phyloP scores from a whole-genome alignment of 2,113 vertebrate species.

The Typhlomys cinereus region DNA sequence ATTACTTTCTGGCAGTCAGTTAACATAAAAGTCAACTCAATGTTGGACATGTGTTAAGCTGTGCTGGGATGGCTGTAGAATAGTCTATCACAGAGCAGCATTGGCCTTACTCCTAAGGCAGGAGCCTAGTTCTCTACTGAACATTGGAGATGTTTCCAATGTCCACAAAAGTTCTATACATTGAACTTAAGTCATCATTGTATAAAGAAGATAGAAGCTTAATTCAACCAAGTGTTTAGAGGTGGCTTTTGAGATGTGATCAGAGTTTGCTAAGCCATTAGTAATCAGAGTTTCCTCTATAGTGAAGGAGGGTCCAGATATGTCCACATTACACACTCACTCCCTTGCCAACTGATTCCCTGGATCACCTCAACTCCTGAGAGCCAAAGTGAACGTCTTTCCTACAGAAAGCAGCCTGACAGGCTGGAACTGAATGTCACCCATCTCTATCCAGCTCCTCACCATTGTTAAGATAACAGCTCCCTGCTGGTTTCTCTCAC shows the following conservation, averaged over 20 bases:
- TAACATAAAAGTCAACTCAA: not conserved
- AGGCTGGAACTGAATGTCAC: not conserved
- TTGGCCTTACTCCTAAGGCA: not conserved
- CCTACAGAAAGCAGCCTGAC: not conserved
- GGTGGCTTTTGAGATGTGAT: not conserved
- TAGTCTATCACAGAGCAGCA: too few relatives aligned
- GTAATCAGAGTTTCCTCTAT: not conserved
- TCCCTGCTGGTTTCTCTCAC: not conserved
- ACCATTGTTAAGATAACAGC: not conserved
- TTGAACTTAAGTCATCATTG: not conserved
- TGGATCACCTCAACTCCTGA: not conserved
- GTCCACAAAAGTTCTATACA: not conserved
- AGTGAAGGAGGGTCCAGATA: not conserved
- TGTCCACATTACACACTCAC: not conserved
- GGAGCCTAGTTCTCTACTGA: not conserved
- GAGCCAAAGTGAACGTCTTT: not conserved
- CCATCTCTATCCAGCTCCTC: not conserved
- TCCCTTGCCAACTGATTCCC: not conserved
- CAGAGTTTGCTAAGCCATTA: too few relatives aligned
- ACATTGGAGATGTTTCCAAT: not conserved
- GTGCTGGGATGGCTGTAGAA: not conserved
- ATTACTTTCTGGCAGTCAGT: not conserved
- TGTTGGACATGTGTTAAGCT: not conserved
- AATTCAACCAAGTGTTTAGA: not conserved
- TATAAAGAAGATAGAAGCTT: not conserved